Conservation (phyloP, 2,113 vertebrate species). For the Collichthys lucidus region DNA sequence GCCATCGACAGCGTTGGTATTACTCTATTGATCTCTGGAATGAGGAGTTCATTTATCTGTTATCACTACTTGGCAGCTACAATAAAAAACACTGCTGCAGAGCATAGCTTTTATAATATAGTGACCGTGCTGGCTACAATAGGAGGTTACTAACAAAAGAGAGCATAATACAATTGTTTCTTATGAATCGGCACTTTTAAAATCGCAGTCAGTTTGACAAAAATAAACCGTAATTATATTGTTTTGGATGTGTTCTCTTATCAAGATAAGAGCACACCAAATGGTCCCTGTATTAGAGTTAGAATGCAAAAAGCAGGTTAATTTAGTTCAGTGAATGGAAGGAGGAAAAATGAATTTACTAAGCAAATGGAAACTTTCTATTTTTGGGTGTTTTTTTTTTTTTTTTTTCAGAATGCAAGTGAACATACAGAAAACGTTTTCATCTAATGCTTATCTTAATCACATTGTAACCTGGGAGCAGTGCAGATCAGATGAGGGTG, state of each 20-base stretch:
- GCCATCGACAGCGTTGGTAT: constrained; percentile 67
- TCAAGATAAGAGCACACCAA: neutral
- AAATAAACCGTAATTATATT: neutral
- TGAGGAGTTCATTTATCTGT: constrained; percentile 74
- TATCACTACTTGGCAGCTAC: constrained; percentile 71
- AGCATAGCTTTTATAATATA: constrained; percentile 45
- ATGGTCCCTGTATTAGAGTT: neutral
- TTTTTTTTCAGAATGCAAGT: neutral
- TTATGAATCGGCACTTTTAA: constrained; percentile 22
- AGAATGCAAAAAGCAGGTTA: neutral
- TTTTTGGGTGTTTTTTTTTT: neutral
- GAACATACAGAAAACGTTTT: constrained; percentile 8
- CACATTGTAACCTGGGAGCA: constrained; percentile 44
- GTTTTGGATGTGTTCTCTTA: neutral
- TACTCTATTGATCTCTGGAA: constrained; percentile 74
- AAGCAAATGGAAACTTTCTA: neutral
- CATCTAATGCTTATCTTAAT: constrained; percentile 32
- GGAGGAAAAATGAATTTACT: no score
- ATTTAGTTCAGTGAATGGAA: neutral
- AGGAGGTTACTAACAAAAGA: constrained; percentile 22
- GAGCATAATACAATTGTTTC: neutral
- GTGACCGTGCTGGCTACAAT: constrained; percentile 39
- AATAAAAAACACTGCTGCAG: constrained; percentile 42
- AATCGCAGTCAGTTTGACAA: neutral
- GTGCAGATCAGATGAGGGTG: constrained; percentile 43